Evolutionary conservation across 1,140 invertebrate genomes (phyloP).

Genomic region (Orchestia grillus): DNA sequence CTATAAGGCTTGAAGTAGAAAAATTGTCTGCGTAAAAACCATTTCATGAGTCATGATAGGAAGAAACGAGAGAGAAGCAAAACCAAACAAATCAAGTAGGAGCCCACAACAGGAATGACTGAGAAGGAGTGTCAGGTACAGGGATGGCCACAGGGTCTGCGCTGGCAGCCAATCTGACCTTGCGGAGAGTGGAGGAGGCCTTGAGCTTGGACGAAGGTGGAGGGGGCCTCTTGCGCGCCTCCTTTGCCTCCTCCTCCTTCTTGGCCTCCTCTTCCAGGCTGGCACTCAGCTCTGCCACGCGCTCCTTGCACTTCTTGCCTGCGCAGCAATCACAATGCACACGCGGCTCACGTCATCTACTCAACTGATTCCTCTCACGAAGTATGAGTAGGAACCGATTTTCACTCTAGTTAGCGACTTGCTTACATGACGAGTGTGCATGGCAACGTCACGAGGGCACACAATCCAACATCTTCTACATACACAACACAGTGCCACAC

Average conservation of each 20-base stretch:
- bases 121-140: neutral
- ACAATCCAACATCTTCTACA: too few relatives aligned
- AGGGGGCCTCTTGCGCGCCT: conserved; percentile 66
- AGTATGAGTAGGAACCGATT: neutral
- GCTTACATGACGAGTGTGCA: too few relatives aligned
- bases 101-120: neutral
- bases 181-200: conserved; percentile 48
- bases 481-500: too few relatives aligned
- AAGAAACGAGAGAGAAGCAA: neutral
- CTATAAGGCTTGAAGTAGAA: neutral
- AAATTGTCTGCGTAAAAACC: neutral
- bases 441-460: too few relatives aligned
- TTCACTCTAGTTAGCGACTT: too few relatives aligned
- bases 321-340: conserved; percentile 29
- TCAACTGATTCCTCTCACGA: neutral
- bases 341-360: neutral
- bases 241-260: conserved; percentile 66
- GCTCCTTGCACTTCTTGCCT: conserved; percentile 74
- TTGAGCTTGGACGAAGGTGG: conserved; percentile 59
- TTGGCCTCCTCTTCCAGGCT: conserved; percentile 69
- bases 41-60: neutral
- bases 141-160: neutral
- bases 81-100: neutral
- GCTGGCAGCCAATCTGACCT: neutral
- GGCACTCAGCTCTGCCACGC: conserved; percentile 67